Conservation (phyloP, 2,113 vertebrate species). For the Syrmaticus mikado region DNA sequence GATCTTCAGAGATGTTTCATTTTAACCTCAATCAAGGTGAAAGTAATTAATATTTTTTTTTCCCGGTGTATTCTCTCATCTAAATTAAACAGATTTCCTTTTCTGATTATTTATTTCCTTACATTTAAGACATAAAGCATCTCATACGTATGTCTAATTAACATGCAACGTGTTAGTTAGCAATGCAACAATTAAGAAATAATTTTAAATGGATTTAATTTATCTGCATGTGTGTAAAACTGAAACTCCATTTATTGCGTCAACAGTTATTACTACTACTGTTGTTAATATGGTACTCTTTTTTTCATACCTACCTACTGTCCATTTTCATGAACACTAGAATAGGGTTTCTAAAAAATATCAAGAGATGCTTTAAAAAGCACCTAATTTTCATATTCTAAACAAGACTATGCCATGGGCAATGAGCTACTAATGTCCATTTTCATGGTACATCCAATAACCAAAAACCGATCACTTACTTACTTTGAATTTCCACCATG, state of each 20-base stretch:
- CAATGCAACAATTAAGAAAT: background rate
- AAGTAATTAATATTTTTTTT: slow-evolving; percentile 10
- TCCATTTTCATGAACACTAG: background rate
- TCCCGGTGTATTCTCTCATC: background rate
- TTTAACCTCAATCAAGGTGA: slow-evolving; percentile 37
- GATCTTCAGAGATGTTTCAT: slow-evolving; percentile 21
- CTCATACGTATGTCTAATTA: background rate
- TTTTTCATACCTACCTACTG: background rate
- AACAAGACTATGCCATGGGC: background rate
- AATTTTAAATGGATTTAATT: background rate
- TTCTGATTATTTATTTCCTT: background rate
- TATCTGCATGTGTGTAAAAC: background rate
- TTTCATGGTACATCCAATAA: background rate
- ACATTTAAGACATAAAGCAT: background rate
- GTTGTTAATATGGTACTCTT: background rate
- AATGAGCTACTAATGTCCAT: background rate
- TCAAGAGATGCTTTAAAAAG: background rate
- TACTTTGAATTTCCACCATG: background rate
- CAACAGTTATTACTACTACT: background rate
- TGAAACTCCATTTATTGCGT: background rate
- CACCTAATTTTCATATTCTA: background rate
- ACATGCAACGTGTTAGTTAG: background rate
- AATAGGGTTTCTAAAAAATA: background rate
- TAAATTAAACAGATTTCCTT: background rate
- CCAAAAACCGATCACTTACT: background rate